Conservation (phyloP, 2,113 vertebrate species). For the Maccullochella peelii region DNA sequence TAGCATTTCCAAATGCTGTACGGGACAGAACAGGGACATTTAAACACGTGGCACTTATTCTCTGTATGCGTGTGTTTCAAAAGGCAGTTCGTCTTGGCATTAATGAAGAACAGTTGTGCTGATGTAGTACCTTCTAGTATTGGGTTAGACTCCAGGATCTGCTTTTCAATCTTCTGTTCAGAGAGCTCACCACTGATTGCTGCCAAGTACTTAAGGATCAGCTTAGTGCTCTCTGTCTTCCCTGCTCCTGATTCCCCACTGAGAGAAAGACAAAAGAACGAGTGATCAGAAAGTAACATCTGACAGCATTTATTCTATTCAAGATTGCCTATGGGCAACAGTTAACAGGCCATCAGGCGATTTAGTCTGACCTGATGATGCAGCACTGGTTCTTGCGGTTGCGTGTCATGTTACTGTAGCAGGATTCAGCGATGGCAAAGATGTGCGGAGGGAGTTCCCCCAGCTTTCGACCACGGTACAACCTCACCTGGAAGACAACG, state of each 20-base stretch:
- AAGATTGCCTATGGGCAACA: no score
- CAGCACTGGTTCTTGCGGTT: constrained; percentile 91
- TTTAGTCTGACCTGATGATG: constrained; percentile 89
- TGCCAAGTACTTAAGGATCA: constrained; percentile 94
- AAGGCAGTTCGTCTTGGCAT: background rate
- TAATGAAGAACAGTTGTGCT: background rate
- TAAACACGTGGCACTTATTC: background rate
- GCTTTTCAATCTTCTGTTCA: constrained; percentile 88
- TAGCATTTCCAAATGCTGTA: constrained; percentile 96
- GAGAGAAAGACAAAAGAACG: constrained; percentile 12
- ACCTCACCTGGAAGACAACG: constrained; percentile 70
- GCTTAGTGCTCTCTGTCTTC: constrained; percentile 95
- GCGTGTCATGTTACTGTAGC: constrained; percentile 90
- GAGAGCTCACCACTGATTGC: constrained; percentile 92
- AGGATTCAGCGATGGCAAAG: constrained; percentile 92
- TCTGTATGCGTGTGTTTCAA: background rate
- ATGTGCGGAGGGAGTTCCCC: constrained; percentile 93
- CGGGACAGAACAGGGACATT: background rate
- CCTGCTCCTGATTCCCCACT: constrained; percentile 97
- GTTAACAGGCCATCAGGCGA: no score
- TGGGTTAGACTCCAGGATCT: constrained; percentile 95
- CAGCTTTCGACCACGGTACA: constrained; percentile 86
- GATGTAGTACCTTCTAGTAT: constrained; percentile 91
- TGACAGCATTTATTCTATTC: background rate
- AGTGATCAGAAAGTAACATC: background rate